Evolutionary conservation across 2,888 invertebrate genomes (phyloP).

Genomic region (Drosophila nr. perissopoda): DNA sequence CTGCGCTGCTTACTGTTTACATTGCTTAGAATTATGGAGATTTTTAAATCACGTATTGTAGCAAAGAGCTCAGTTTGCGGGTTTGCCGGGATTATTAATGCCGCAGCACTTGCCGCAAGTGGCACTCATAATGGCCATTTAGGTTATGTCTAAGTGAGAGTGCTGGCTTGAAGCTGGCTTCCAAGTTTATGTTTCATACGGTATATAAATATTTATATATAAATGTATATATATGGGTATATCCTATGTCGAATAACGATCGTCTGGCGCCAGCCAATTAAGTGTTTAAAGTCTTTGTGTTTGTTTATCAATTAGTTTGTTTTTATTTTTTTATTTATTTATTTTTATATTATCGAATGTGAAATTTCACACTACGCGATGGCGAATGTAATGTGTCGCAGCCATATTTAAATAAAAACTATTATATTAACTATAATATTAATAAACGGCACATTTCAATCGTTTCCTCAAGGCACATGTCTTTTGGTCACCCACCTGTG

Average conservation of each 20-base stretch:
- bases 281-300: conserved; percentile 52
- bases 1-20: no score
- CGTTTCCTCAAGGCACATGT: conserved; percentile 16
- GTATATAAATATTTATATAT: conserved; percentile 20
- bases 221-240: background rate
- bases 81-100: conserved; percentile 64
- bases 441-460: conserved; percentile 7
- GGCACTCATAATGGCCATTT: conserved; percentile 64
- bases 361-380: conserved; percentile 29
- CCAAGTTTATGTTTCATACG: conserved; percentile 22
- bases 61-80: conserved; percentile 38
- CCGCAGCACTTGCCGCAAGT: conserved; percentile 46
- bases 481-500: conserved; percentile 36
- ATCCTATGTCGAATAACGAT: conserved; percentile 38
- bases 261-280: conserved; percentile 72
- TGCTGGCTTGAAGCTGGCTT: conserved; percentile 32
- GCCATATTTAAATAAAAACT: background rate
- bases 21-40: background rate
- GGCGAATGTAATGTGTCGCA: conserved; percentile 18
- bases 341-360: conserved; percentile 39
- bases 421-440: conserved; percentile 1
- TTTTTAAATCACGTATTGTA: conserved; percentile 22
- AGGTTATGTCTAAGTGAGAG: conserved; percentile 57
- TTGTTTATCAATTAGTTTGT: conserved; percentile 63
- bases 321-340: conserved; percentile 41